phyloP scores from a whole-genome alignment of 2,113 vertebrate genomes.

The Procavia capensis region DNA sequence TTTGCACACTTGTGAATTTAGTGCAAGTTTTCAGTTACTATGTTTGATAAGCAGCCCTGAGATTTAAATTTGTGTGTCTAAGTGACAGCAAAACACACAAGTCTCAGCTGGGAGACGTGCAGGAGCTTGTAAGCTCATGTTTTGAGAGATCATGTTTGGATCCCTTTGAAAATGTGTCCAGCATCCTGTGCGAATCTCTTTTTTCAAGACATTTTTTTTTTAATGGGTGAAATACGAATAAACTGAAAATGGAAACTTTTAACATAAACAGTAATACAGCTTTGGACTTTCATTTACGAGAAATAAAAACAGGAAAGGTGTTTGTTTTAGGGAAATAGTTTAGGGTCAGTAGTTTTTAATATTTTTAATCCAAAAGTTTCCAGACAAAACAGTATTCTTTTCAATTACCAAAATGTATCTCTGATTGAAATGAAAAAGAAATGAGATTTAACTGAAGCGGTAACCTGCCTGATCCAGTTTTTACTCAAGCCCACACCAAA shows the following conservation, averaged over 20 bases:
- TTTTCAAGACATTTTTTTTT: conserved; percentile 61
- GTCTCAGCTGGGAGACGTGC: conserved; percentile 26
- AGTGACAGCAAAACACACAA: not conserved
- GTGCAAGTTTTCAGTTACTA: conserved; percentile 61
- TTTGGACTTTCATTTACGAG: conserved; percentile 57
- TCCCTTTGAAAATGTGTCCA: conserved; percentile 46
- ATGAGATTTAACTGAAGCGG: not conserved
- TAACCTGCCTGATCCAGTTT: not conserved
- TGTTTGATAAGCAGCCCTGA: conserved; percentile 64
- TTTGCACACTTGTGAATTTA: conserved; percentile 68
- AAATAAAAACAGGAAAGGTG: conserved; percentile 52
- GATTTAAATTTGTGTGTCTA: conserved; percentile 37
- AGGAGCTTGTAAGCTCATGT: not conserved
- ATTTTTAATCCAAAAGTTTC: conserved; percentile 58
- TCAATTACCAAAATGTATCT: not conserved
- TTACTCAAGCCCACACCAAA: not conserved
- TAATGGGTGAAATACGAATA: conserved; percentile 67
- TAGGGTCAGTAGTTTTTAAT: conserved; percentile 19
- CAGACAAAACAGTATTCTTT: not conserved
- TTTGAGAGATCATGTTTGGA: conserved; percentile 5
- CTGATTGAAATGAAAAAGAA: conserved; percentile 11
- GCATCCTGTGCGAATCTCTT: conserved; percentile 31
- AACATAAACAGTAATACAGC: conserved; percentile 65
- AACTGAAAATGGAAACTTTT: conserved; percentile 73
- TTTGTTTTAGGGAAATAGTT: conserved; percentile 17